These are phyloP conservation scores for Phengaris alcon DNA, from an alignment of 2,888 invertebrate species.

Conservation along the genomic window DNA sequence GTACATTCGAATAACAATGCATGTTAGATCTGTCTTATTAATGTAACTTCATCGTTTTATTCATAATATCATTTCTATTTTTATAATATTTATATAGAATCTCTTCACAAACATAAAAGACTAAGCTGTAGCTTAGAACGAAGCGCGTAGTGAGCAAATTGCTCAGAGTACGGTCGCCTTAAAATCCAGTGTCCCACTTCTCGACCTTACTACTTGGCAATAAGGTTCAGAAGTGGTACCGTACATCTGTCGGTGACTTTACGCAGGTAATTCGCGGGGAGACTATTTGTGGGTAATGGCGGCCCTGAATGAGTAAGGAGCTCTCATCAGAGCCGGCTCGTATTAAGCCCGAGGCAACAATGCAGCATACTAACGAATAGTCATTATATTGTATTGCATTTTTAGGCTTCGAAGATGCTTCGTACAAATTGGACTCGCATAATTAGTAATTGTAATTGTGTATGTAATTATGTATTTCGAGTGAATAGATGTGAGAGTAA, in stretches of 20 bases:
- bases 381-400: not conserved
- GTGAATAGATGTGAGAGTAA: too few species aligned
- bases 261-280: constrained; percentile 35
- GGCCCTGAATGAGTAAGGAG: constrained; percentile 37
- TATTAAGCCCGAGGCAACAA: constrained; percentile 6
- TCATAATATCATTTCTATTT: constrained; percentile 22
- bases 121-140: not conserved
- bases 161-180: not conserved
- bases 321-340: constrained; percentile 30
- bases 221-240: too few species aligned
- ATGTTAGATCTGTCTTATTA: too few species aligned
- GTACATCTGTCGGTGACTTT: too few species aligned
- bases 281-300: constrained; percentile 33
- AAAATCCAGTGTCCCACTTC: too few species aligned
- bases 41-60: too few species aligned
- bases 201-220: too few species aligned
- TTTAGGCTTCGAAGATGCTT: not conserved
- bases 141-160: not conserved
- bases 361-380: constrained; percentile 5
- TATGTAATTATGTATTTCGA: too few species aligned
- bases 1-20: too few species aligned
- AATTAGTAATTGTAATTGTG: too few species aligned
- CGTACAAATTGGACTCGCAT: too few species aligned
- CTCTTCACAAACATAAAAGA: not conserved
- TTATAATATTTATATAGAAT: not conserved